Evolutionary conservation across 2,113 vertebrate species (phyloP), one percentile per base, ranked within the genome.

Genomic region (Miniopterus natalensis): DNA sequence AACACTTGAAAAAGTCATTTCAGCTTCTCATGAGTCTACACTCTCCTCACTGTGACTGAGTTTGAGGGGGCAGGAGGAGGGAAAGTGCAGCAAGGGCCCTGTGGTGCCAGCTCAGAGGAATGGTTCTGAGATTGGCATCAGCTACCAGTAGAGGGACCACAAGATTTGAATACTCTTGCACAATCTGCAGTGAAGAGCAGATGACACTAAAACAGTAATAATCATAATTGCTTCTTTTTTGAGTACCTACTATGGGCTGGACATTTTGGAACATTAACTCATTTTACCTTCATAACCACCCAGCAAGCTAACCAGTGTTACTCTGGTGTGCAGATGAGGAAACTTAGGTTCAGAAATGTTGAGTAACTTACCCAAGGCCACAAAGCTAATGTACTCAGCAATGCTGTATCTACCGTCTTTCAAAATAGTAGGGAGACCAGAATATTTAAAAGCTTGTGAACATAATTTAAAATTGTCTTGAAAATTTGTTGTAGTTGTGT

Each of bases 231-330:
- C 79, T 92, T 8, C 17, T 42, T 36, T 49, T 61, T 75, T 85
- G 71, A 93, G 57, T 8, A 71, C 21, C 57, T 83, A 5, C 20
- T 59, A 36, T 29, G 63, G 7, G 20, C 75, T 47, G n/a, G 40
- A 47, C 31, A 66, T 85, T 61, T n/a, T 80, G 68, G 20, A 75
- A 85, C 40, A 84, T 88, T 18, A 89, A 83, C n/a, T 95, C 74
- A 47, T 59, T 61, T 21, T 17, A 51, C 36, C 4, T 59, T 90
- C 63, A 73, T 1, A 59, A n/a, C 10, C 59, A 57, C 8, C 47
- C 31, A 45, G 31, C 36, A 53, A 66, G 75, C 59, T 86, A 51
- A 77, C 59, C 21, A 53, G 12, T 36, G n/a, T 85, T 18, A 77
- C 49, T 12, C 2, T 18, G 15, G 25, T 61, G 6, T 42, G 29